These are phyloP conservation scores for Parazoanthus darwini DNA, from an alignment of 92 coral and sea anemone genomes.

Conservation along the genomic window DNA sequence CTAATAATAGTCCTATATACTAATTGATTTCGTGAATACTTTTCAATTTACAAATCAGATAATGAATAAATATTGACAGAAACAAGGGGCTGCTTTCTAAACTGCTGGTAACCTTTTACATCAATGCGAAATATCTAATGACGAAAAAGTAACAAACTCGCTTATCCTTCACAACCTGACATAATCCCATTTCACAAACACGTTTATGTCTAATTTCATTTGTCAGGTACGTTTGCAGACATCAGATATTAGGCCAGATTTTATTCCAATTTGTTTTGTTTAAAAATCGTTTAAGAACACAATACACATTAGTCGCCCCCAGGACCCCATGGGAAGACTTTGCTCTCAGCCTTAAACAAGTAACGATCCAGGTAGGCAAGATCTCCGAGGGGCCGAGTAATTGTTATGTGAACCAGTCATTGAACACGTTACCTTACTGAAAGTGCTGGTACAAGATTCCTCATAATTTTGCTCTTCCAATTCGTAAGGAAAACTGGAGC, in stretches of 20 bases:
- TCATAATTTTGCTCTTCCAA: background rate
- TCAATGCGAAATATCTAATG: background rate
- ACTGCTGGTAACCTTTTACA: background rate
- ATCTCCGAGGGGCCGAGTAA: background rate
- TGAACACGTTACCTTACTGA: background rate
- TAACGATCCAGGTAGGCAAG: background rate
- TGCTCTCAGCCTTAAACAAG: background rate
- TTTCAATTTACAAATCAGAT: background rate
- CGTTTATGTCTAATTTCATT: no score
- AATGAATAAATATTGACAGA: background rate
- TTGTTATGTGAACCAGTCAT: background rate
- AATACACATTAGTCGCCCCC: background rate
- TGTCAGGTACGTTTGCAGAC: background rate
- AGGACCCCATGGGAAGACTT: slow-evolving; percentile 1
- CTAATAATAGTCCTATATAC: background rate
- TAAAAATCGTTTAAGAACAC: background rate
- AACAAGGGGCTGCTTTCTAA: no score
- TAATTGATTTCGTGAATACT: background rate
- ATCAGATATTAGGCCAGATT: background rate
- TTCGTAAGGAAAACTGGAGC: background rate
- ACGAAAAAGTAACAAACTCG: background rate
- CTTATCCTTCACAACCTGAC: background rate
- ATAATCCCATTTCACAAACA: background rate
- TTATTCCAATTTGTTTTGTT: background rate
- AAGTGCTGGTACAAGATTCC: background rate